Percentiles rank a stretch among this genome's conserved stretches.
phyloP scores from a whole-genome alignment of 2,113 vertebrate genomes.

The Seriola quinqueradiata region DNA sequence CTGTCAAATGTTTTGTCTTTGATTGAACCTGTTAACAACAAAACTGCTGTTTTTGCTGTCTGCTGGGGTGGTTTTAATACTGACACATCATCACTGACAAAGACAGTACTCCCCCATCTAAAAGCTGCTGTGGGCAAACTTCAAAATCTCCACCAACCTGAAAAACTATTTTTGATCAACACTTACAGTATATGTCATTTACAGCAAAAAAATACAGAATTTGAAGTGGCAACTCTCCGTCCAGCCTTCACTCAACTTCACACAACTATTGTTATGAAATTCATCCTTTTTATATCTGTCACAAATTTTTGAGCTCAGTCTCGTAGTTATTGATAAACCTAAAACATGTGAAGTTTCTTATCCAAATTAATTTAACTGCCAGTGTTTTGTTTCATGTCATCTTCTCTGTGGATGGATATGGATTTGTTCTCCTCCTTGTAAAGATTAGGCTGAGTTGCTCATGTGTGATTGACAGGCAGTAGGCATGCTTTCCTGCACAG shows the following conservation, averaged over 20 bases:
- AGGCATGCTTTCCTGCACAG: no score
- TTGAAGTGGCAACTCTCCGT: neutral
- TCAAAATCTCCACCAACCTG: neutral
- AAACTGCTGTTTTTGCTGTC: neutral
- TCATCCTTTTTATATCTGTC: neutral
- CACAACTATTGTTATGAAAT: neutral
- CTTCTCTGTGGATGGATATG: neutral
- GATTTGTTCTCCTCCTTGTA: neutral
- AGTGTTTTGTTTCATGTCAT: neutral
- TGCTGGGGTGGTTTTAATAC: neutral
- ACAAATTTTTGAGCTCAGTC: neutral
- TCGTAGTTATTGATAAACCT: neutral
- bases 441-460: neutral
- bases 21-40: neutral
- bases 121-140: slow-evolving; percentile 21
- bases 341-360: neutral
- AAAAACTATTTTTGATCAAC: neutral
- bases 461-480: no score
- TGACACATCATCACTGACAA: neutral
- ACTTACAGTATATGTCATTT: neutral
- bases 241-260: neutral
- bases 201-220: neutral
- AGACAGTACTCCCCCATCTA: neutral
- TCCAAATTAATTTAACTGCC: neutral
- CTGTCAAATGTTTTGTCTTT: neutral